phyloP scores from a whole-genome alignment of 2,797 vertebrate species.

The Gallinago solitaria region DNA sequence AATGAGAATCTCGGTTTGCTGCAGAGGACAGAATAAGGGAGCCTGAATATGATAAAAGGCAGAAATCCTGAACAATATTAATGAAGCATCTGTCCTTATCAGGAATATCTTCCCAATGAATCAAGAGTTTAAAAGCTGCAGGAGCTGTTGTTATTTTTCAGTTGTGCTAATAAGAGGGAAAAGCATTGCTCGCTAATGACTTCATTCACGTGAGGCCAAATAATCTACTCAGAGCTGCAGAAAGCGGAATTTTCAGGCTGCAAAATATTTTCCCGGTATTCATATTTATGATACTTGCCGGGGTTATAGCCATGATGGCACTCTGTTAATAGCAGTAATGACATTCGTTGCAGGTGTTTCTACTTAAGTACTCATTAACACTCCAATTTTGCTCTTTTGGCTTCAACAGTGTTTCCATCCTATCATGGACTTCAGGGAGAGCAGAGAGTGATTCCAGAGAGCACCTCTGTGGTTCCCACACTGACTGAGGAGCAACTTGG shows the following conservation, averaged over 20 bases:
- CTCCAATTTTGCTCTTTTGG: background rate
- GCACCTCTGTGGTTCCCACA: background rate
- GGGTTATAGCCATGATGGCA: background rate
- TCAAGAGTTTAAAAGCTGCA: background rate
- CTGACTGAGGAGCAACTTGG: background rate
- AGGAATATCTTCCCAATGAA: background rate
- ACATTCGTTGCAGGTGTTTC: slow-evolving; percentile 45
- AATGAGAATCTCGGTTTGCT: background rate
- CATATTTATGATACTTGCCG: background rate
- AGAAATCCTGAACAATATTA: background rate
- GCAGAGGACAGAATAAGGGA: background rate
- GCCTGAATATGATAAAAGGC: background rate
- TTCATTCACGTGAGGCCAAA: background rate
- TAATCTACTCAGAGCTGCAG: background rate
- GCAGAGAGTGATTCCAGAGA: background rate
- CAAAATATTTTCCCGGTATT: background rate
- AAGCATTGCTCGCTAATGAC: background rate
- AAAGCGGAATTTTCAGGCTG: background rate
- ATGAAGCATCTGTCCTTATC: background rate
- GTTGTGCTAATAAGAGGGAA: background rate
- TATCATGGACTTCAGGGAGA: background rate
- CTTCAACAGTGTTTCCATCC: background rate
- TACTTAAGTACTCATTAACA: slow-evolving; percentile 46
- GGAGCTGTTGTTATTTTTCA: background rate
- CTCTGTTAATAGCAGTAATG: background rate